Evolutionary conservation across 2,113 vertebrate species (phyloP), one percentile per base, ranked within the genome.

Genomic region (Ctenomys sociabilis): DNA sequence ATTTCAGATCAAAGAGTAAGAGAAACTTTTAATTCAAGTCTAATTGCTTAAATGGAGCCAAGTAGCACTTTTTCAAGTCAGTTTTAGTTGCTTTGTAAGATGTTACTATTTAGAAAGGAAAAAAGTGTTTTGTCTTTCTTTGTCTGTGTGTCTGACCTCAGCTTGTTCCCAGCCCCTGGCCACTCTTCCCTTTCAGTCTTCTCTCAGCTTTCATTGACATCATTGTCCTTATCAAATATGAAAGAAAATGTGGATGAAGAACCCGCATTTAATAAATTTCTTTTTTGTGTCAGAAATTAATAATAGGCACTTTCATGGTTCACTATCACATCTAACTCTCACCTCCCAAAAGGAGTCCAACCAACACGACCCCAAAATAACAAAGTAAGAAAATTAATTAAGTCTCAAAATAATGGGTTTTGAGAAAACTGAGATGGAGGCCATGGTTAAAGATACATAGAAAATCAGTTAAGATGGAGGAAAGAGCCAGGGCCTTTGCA

Each of bases 21-120:
- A 94, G 3, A 77, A 54, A 81, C 66, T 57, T 93, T 70, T n/a
- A 54, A 61, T 87, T 93, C 16, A 94, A 86, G 85, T 54, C 13
- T 92, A 90, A 87, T 63, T 32, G 19, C 7, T 70, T 61, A 77
- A 93, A 84, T 57, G 35, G 57, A 91, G 32, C 54, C 5, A 8
- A 5, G 43, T 6, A 57, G 30, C 26, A 68, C 78, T 95, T n/a
- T 78, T 59, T 1, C 43, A 70, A 68, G 14, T 5, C 30, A 45
- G 24, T 28, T 21, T 92, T 49, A 64, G 32, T 57, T 78, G 28
- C 21, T 77, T 64, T 89, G 28, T 45, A 54, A n/a, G 26, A n/a
- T 77, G 21, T 26, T 35, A 72, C 8, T 85, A 21, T 7, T 68
- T 49, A 54, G 66, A 57, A 54, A 0, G 21, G 10, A 64, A 16